Evolutionary conservation across 1,140 invertebrate genomes (phyloP), one percentile per base, ranked within the genome.

Genomic region (Phthorimaea operculella): DNA sequence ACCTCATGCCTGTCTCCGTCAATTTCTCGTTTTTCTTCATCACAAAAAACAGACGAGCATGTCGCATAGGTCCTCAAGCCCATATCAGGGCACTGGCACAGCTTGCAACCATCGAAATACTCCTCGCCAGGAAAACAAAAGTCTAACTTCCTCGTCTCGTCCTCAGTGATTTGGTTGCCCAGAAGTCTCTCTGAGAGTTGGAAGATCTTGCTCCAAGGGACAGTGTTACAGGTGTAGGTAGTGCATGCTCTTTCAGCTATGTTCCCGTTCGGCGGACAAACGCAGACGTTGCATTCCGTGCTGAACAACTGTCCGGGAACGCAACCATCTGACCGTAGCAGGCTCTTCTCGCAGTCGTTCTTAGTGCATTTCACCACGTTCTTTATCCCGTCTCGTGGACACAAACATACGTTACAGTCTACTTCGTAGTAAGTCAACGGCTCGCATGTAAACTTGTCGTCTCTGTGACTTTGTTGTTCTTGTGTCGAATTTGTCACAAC

Each of bases 251-350:
- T 79, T n/a, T 82, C 80, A 17, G 53, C 51, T 58, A 74, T 83
- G 33, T 82, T 66, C 0, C 86, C 85, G 57, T 86, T 83, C 16
- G 72, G 70, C 16, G 83, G 77, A 58, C 86, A 87, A 0, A 81
- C 73, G 51, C 86, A 87, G 5, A 78, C 67, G 57, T 87, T 87
- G 51, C 86, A 87, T 11, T 77, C 79, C 6, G 80, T 74, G 45
- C 72, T 79, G 54, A 86, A 87, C 0, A 81, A 60, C 16, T 80
- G 60, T 16, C 84, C 81, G 5, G 85, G 72, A 8, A 58, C 61
- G 56, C 86, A 87, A 0, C 48, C 44, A 45, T 70, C 65, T 9
- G 74, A 66, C 49, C 81, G 67, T 8, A 84, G 51, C n/a, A 70
- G 69, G 42, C 54, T 73, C 47, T 72, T 74, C 47, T 80, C 72